Evolutionary conservation across 2,888 invertebrate genomes (phyloP), one percentile per base, ranked within the genome.

Genomic region (Acutogordius australiensis): DNA sequence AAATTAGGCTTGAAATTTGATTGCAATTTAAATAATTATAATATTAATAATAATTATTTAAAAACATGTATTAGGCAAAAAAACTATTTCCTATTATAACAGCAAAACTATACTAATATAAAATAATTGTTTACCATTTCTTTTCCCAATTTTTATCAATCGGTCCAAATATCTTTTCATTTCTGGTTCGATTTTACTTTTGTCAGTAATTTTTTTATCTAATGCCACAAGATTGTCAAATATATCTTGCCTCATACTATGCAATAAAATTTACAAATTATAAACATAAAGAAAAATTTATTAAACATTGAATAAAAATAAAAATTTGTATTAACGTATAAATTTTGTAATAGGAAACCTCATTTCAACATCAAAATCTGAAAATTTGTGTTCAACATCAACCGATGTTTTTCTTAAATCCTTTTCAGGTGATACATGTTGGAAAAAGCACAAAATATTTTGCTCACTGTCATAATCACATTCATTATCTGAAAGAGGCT

Each of bases 161-260:
- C 69, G 67, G 59, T 73, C 71, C 21, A 74, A 64, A 62, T 68
- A 73, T 37, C 74, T 65, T 59, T 67, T 66, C 18, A 67, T 67
- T 64, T 74, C 73, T 23, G 67, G 65, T 58, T 65, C 64, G 23
- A 70, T 62, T 8, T 30, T 30, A 37, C 61, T 60, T 45, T 66
- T 66, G 4, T 65, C 65, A 2, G 60, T 28, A 2, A 63, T 64
- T 37, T 65, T 65, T 61, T 67, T 66, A 13, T 69, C 67, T 59
- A 66, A 62, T 2, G 67, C 66, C 30, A 70, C 66, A 44, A 74
- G 64, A 45, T 69, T 67, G 62, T 73, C 70, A 67, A 74, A 74
- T 2, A 74, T 68, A 66, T 74, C 74, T 62, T 72, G 70, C 57
- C 72, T 64, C 73, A 74, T 73, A 64, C 71, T 71, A 64, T n/a